These are phyloP conservation scores for Dinoponera quadriceps DNA, from an alignment of 1,140 invertebrate species.

Conservation along the genomic window DNA sequence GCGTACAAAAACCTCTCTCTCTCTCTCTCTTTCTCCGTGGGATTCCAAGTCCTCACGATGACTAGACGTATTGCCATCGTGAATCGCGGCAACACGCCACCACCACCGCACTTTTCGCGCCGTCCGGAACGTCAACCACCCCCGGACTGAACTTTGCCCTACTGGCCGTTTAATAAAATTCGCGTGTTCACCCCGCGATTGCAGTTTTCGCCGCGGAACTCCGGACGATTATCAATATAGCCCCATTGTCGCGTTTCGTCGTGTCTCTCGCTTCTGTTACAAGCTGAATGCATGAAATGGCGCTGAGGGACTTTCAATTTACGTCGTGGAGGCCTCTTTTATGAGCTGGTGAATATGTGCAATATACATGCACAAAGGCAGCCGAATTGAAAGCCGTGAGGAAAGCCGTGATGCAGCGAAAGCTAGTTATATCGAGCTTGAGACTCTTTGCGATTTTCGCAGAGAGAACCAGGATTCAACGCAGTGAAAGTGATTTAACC, in stretches of 20 bases:
- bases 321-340: background rate
- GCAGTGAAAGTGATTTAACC: too few relatives aligned
- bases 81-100: constrained; percentile 3
- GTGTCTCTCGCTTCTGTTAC: background rate
- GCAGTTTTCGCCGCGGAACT: background rate
- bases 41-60: constrained; percentile 10
- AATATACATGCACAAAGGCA: too few relatives aligned
- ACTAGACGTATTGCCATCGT: background rate
- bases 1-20: constrained; percentile 18
- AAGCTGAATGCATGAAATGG: background rate
- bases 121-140: background rate
- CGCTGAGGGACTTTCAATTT: too few relatives aligned
- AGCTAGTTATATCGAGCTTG: too few relatives aligned
- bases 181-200: constrained; percentile 12
- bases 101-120: background rate
- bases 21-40: background rate
- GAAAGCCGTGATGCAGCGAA: too few relatives aligned
- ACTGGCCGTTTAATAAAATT: background rate
- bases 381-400: too few relatives aligned
- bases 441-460: too few relatives aligned
- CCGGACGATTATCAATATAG: background rate
- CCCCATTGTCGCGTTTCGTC: background rate
- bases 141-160: background rate
- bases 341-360: too few relatives aligned
- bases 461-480: too few relatives aligned